phyloP scores from a whole-genome alignment of 1,140 invertebrate species.

The Megathymus violae region DNA sequence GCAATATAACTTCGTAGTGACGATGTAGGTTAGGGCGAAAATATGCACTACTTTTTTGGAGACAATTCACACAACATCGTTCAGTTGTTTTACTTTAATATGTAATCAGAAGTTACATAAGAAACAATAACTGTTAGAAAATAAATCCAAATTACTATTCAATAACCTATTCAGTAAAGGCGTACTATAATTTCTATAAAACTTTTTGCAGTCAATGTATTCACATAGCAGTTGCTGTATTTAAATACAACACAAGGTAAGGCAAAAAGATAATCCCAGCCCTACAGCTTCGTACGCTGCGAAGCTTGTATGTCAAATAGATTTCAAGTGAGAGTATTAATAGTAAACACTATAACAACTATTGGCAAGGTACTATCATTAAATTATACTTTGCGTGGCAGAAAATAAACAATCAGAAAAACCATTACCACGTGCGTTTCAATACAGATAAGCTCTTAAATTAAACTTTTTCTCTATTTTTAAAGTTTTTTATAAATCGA shows the following conservation, averaged over 20 bases:
- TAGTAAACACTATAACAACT: slow-evolving; percentile 34
- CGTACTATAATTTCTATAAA: no score
- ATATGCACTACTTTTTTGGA: no score
- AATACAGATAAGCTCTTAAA: slow-evolving; percentile 69
- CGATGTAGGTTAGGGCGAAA: no score
- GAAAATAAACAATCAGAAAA: slow-evolving; percentile 64
- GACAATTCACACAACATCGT: no score
- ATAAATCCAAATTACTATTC: no score
- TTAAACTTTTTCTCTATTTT: slow-evolving; percentile 68
- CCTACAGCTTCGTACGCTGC: slow-evolving; percentile 2
- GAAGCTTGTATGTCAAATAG: slow-evolving; percentile 14
- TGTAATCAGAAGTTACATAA: no score
- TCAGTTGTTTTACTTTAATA: no score
- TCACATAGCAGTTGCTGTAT: not conserved
- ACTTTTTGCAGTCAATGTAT: no score
- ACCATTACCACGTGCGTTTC: slow-evolving; percentile 71
- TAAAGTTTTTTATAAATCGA: slow-evolving; percentile 58
- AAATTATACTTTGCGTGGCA: slow-evolving; percentile 42
- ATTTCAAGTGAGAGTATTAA: slow-evolving; percentile 22
- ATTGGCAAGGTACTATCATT: slow-evolving; percentile 39
- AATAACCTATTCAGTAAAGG: no score
- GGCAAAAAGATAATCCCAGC: slow-evolving; percentile 10
- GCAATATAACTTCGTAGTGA: no score
- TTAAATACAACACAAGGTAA: slow-evolving; percentile 1
- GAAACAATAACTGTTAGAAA: no score